Evolutionary conservation across 2,113 vertebrate species (phyloP).

Genomic region (Polypterus senegalus): DNA sequence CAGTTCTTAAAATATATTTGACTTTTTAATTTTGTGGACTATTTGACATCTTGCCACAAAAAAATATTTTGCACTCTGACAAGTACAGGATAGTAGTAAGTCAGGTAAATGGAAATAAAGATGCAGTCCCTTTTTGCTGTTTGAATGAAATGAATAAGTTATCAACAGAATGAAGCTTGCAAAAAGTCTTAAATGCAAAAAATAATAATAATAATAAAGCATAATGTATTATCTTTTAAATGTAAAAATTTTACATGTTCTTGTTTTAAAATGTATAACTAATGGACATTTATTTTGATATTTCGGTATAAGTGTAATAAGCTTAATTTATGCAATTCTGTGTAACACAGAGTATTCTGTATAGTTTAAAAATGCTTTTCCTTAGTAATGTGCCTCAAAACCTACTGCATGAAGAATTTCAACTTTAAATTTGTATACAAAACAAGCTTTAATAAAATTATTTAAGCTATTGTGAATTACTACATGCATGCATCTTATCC

Average conservation of each 20-base stretch:
- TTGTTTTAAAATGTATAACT: slow-evolving; percentile 24
- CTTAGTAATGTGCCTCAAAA: slow-evolving; percentile 63
- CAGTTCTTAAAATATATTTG: too few relatives aligned
- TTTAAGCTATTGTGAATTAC: slow-evolving; percentile 26
- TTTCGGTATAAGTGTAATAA: slow-evolving; percentile 46
- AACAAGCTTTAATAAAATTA: slow-evolving; percentile 71
- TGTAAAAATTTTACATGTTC: slow-evolving; percentile 32
- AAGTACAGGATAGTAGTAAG: too few relatives aligned
- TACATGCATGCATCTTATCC: not conserved
- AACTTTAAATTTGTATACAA: slow-evolving; percentile 61
- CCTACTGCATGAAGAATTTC: slow-evolving; percentile 59
- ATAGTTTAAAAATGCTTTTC: slow-evolving; percentile 31
- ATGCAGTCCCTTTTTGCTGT: too few relatives aligned
- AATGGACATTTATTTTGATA: slow-evolving; percentile 33
- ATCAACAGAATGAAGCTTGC: slow-evolving; percentile 23
- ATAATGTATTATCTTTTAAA: slow-evolving; percentile 30
- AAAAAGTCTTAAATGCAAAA: slow-evolving; percentile 38
- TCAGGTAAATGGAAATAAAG: too few relatives aligned
- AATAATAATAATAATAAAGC: slow-evolving; percentile 21
- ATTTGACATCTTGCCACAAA: too few relatives aligned
- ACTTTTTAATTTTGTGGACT: too few relatives aligned
- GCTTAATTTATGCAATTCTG: slow-evolving; percentile 59
- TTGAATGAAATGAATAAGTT: slow-evolving; percentile 3
- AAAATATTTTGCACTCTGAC: too few relatives aligned
- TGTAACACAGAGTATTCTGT: slow-evolving; percentile 15